These are phyloP conservation scores for Trichomycterus rosablanca DNA, from an alignment of 2,113 vertebrate genomes.

Conservation along the genomic window DNA sequence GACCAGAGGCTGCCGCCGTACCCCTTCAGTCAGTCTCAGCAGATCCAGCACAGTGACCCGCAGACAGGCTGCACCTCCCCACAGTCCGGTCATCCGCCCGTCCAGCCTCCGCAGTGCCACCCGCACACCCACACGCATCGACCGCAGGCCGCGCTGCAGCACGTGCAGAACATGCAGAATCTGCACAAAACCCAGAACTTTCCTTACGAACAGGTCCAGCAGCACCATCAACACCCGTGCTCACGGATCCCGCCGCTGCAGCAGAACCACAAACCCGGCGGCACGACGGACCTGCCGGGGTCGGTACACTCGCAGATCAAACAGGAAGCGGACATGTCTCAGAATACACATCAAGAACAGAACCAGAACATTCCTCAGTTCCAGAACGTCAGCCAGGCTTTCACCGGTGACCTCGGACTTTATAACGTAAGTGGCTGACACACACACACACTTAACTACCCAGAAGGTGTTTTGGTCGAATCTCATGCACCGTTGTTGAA, in stretches of 20 bases:
- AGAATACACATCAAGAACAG: conserved; percentile 34
- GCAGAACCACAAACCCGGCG: conserved; percentile 45
- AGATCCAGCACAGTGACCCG: conserved; percentile 38
- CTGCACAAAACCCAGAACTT: conserved; percentile 54
- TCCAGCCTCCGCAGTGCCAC: conserved; percentile 46
- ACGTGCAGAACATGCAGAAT: conserved; percentile 58
- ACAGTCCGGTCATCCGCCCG: conserved; percentile 46
- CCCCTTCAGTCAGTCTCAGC: conserved; percentile 68
- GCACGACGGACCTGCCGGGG: conserved; percentile 12
- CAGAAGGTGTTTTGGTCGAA: no score
- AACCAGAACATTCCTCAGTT: conserved; percentile 49
- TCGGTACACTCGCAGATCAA: conserved; percentile 38
- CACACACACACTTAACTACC: no score
- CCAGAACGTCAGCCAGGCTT: conserved; percentile 60
- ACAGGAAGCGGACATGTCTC: conserved; percentile 27
- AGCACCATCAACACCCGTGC: conserved; percentile 4
- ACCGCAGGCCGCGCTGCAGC: conserved; percentile 45
- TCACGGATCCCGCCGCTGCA: conserved; percentile 38
- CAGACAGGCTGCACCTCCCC: conserved; percentile 29
- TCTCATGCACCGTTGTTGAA: no score
- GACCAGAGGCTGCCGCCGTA: conserved; percentile 81
- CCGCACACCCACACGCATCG: conserved; percentile 26
- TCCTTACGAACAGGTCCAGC: conserved; percentile 37
- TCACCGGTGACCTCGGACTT: conserved; percentile 57
- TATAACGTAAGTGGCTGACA: conserved; percentile 62